A percentile compares a stretch with the other conserved stretches of the same genome.
phyloP scores from a whole-genome alignment of 2,888 invertebrate species.

The Cryptus armator region DNA sequence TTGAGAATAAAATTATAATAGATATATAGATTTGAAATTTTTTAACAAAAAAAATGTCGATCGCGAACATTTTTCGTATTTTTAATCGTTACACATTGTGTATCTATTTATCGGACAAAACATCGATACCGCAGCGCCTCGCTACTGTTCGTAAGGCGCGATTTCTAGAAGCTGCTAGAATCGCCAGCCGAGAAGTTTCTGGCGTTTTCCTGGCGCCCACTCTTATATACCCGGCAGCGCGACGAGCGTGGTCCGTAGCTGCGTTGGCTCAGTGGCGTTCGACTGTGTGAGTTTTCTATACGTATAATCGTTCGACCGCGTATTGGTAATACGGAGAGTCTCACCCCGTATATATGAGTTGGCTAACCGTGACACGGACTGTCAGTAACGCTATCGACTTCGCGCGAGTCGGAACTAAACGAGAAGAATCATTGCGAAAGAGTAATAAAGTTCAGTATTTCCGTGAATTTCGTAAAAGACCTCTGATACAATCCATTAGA shows the following conservation, averaged over 20 bases:
- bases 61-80: background rate
- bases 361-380: constrained; percentile 51
- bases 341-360: constrained; percentile 65
- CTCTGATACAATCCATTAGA: background rate
- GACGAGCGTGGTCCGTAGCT: constrained; percentile 25
- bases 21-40: no score
- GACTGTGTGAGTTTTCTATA: constrained; percentile 12
- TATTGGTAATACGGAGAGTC: constrained; percentile 42
- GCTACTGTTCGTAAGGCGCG: background rate
- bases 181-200: constrained; percentile 68
- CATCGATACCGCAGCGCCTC: constrained; percentile 23
- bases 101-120: background rate
- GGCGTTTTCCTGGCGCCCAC: constrained; percentile 65
- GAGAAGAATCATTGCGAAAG: background rate
- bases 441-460: background rate
- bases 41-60: no score
- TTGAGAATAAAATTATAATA: no score
- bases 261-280: background rate
- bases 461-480: background rate
- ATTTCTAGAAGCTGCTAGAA: constrained; percentile 62
- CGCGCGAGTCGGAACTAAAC: constrained; percentile 38
- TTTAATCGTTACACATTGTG: background rate
- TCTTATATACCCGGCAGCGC: constrained; percentile 37
- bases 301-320: background rate
- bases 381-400: constrained; percentile 71